Evolutionary conservation across 1,140 invertebrate genomes (phyloP).

Genomic region (Drosophila nasuta): DNA sequence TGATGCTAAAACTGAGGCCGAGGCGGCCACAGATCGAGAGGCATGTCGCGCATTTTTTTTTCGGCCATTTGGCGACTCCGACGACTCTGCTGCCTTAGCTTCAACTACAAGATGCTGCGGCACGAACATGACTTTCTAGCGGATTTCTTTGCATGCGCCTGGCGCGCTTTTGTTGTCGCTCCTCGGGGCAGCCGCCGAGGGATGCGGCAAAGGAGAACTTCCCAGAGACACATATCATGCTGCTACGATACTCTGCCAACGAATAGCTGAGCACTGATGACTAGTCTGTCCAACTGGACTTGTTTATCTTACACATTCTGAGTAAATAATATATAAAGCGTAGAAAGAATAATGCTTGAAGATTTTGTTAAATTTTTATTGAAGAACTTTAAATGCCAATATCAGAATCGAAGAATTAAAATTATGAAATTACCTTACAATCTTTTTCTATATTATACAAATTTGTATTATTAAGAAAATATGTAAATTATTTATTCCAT

Average conservation of each 20-base stretch:
- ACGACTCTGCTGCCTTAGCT: conserved; percentile 19
- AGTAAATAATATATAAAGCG: too few species aligned
- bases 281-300: neutral
- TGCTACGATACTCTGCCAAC: conserved; percentile 14
- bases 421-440: too few species aligned
- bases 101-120: conserved; percentile 50
- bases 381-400: too few species aligned
- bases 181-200: conserved; percentile 19
- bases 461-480: too few species aligned
- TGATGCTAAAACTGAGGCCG: neutral
- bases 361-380: too few species aligned
- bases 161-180: conserved; percentile 60
- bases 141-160: conserved; percentile 78
- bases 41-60: conserved; percentile 58
- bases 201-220: neutral
- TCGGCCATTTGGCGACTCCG: conserved; percentile 33
- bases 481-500: too few species aligned
- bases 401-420: too few species aligned
- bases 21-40: conserved; percentile 39
- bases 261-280: neutral
- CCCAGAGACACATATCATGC: conserved; percentile 42
- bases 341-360: too few species aligned
- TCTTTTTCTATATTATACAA: too few species aligned
- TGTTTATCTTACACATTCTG: too few species aligned
- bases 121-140: conserved; percentile 83